Conservation (phyloP, 1,140 invertebrate genomes). For the Saccostrea glomerata region DNA sequence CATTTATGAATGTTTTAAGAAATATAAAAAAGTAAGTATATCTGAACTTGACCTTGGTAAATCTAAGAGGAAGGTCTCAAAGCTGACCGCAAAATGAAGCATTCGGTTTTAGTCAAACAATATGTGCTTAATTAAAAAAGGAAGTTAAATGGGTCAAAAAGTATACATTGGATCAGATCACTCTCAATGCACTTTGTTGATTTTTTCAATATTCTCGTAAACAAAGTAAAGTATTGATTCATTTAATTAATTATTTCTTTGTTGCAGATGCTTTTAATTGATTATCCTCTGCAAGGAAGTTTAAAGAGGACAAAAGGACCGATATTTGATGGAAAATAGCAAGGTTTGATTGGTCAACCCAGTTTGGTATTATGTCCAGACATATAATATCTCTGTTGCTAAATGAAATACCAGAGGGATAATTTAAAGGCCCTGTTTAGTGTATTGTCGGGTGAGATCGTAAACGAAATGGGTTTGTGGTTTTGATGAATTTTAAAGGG, state of each 20-base stretch:
- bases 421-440: neutral
- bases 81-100: slow-evolving; percentile 1
- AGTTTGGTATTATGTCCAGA: neutral
- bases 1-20: no score
- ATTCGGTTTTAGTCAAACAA: neutral
- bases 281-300: slow-evolving; percentile 12
- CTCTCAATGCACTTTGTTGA: neutral
- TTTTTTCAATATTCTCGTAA: neutral
- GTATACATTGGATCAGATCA: neutral
- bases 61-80: no score
- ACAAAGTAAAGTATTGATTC: neutral
- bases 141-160: neutral
- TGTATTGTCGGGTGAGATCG: neutral
- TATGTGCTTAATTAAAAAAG: slow-evolving; percentile 5
- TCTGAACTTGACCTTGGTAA: no score
- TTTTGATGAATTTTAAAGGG: slow-evolving; percentile 12
- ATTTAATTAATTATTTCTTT: slow-evolving; percentile 1
- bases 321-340: slow-evolving; percentile 9
- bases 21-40: no score
- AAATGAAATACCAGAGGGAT: neutral
- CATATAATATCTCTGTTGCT: slow-evolving; percentile 8
- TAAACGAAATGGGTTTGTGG: slow-evolving; percentile 8
- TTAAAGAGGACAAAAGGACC: neutral
- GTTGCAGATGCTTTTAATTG: slow-evolving; percentile 11
- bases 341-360: slow-evolving; percentile 10